These are phyloP conservation scores for Phortica okadai DNA, from an alignment of 2,888 invertebrate genomes.

Conservation along the genomic window DNA sequence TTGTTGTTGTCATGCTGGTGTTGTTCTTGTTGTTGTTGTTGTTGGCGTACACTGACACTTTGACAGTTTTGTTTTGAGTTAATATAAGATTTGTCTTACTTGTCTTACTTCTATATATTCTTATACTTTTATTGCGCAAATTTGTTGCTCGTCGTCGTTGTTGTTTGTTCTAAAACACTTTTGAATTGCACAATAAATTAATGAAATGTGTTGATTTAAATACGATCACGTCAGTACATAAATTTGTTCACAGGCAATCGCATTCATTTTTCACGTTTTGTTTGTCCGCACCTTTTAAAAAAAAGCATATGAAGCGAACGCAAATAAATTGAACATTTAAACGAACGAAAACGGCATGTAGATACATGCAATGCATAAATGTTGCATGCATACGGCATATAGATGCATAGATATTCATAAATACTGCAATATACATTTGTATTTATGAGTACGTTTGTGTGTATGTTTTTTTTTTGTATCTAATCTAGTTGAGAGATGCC, in stretches of 20 bases:
- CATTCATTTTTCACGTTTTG: neutral
- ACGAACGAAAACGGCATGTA: neutral
- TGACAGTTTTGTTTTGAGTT: neutral
- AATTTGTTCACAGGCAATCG: slow-evolving; percentile 23
- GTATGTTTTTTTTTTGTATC: neutral
- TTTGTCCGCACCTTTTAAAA: slow-evolving; percentile 26
- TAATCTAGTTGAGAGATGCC: neutral
- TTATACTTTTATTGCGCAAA: too few species aligned
- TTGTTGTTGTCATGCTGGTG: slow-evolving; percentile 14
- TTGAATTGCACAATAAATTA: slow-evolving; percentile 23
- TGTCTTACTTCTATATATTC: neutral
- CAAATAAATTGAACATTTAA: neutral
- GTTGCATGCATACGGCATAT: neutral
- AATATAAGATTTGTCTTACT: neutral
- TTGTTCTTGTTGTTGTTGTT: neutral
- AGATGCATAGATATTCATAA: neutral
- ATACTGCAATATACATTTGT: neutral
- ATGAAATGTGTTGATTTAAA: slow-evolving; percentile 30
- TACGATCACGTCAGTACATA: slow-evolving; percentile 31
- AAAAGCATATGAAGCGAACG: neutral
- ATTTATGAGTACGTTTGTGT: neutral
- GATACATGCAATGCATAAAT: neutral
- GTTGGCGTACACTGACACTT: too few species aligned
- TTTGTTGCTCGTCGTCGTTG: neutral
- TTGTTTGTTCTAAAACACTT: neutral